Evolutionary conservation across 2,888 invertebrate species (phyloP), one percentile per base, ranked within the genome.

Genomic region (Andrena haemorrhoa): DNA sequence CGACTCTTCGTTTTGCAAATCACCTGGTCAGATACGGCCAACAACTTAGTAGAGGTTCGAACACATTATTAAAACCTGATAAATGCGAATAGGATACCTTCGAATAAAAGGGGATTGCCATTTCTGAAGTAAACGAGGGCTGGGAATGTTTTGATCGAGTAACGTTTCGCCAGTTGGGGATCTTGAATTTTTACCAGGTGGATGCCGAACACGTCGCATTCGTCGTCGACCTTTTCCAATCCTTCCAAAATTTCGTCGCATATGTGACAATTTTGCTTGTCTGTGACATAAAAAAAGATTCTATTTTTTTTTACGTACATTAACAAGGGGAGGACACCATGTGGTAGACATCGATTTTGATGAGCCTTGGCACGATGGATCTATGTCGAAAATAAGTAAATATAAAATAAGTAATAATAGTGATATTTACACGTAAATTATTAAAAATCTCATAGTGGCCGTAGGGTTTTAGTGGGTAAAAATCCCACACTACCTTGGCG

Each of bases 121-220:
- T 96, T 97, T 95, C 97, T 96, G 94, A 98, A 98, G 93, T 98
- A 98, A 0, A 98, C 98, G 92, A 98, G 95, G 12, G 98, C 98
- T 1, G 98, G 98, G 94, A 98, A 98, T 71, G 98, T 98, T 94
- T 98, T 98, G 82, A 98, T 98, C 81, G 98, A 98, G 94, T 98
- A 98, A 89, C 98, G 95, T 93, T 98, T 98, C 6, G 98, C 98
- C 79, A 98, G 94, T 91, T 97, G 97, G 0, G 97, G 97, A 94
- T 98, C 98, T 94, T 97, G 97, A 90, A 98, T 98, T 93, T 98
- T 97, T 0, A 98, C 98, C 96, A 98, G 96, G 89, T 98, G 98
- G 89, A 98, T 98, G 66, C 98, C 98, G 92, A 97, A 98, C 0
- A 98, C 97, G 92, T 98, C 98, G 91, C 97, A 98, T 94, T 98